Conservation (phyloP, 2,888 invertebrate genomes). For the Ophion costatus region DNA sequence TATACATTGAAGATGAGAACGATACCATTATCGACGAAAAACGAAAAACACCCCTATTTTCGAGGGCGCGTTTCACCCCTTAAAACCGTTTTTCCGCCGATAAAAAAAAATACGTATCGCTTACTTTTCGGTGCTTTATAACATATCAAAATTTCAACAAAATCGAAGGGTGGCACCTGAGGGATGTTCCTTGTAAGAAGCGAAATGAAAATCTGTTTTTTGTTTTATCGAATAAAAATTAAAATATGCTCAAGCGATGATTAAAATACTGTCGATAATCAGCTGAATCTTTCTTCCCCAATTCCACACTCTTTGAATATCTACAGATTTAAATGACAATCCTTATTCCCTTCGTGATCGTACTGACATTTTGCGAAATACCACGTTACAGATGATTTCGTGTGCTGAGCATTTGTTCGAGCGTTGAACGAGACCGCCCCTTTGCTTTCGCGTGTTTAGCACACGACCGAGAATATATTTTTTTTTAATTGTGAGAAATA, state of each 20-base stretch:
- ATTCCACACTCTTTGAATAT: not conserved
- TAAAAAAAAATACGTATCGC: no score
- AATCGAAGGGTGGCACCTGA: no score
- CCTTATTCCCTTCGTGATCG: not conserved
- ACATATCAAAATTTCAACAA: no score
- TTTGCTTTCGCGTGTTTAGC: not conserved
- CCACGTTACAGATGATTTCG: constrained; percentile 66
- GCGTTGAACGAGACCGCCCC: constrained; percentile 46
- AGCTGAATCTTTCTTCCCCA: not conserved
- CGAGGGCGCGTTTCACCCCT: no score
- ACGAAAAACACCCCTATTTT: no score
- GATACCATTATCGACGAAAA: no score
- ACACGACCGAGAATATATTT: constrained; percentile 20
- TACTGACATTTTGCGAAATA: constrained; percentile 28
- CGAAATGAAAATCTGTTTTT: not conserved
- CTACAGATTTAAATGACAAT: not conserved
- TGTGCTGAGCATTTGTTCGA: constrained; percentile 35
- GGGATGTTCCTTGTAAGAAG: no score
- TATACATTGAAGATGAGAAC: no score
- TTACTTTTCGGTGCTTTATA: no score
- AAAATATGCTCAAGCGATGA: not conserved
- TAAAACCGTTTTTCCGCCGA: no score
- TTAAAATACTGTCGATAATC: not conserved
- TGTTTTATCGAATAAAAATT: not conserved
- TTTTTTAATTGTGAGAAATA: not conserved